Evolutionary conservation across 2,113 vertebrate species (phyloP).

Genomic region (Ovis aries): ARS-UI_Ramb_v3.0 NC_056076.1:8583501-8584000

Average conservation of each 20-base stretch:
- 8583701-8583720: conserved; percentile 51
- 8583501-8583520: conserved; percentile 71
- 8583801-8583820: neutral
- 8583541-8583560: fast-evolving
- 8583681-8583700: conserved; percentile 61
- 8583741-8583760: conserved; percentile 56
- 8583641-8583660: neutral
- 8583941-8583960: neutral
- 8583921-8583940: neutral
- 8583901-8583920: neutral
- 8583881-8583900: neutral
- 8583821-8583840: neutral
- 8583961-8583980: neutral
- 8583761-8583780: neutral
- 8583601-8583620: neutral
- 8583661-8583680: neutral
- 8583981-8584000: neutral
- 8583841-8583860: neutral
- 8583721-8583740: conserved; percentile 45
- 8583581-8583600: neutral
- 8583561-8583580: neutral
- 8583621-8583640: neutral
- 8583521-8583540: conserved; percentile 66
- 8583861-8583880: neutral
- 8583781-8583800: neutral